phyloP scores from a whole-genome alignment of 2,888 invertebrate genomes.

The Epsilonema sp. region DNA sequence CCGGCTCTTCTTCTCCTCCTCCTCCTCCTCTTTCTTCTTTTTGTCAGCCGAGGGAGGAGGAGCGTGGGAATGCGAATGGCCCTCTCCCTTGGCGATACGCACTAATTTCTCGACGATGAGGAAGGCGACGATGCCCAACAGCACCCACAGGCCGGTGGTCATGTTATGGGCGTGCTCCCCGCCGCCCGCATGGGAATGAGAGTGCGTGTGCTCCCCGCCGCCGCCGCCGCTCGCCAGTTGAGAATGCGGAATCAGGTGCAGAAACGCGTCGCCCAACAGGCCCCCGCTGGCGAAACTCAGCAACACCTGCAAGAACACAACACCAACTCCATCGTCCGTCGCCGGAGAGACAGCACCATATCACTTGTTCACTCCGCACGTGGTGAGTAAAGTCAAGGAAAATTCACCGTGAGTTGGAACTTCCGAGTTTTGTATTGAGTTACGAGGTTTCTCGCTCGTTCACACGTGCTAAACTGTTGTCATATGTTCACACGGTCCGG shows the following conservation, averaged over 20 bases:
- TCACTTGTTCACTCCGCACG: neutral
- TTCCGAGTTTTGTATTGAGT: no score
- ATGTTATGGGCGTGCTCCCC: constrained; percentile 46
- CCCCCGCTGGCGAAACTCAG: constrained; percentile 85
- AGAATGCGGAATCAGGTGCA: constrained; percentile 95
- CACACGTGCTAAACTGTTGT: no score
- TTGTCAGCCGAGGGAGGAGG: constrained; percentile 8
- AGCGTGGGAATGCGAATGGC: constrained; percentile 44
- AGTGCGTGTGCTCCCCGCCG: constrained; percentile 28
- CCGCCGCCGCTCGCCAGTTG: constrained; percentile 36
- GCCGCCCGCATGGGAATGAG: constrained; percentile 36
- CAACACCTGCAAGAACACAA: constrained; percentile 32
- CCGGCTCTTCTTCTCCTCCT: constrained; percentile 9
- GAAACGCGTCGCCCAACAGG: constrained; percentile 87
- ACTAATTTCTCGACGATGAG: constrained; percentile 79
- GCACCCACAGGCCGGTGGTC: constrained; percentile 77
- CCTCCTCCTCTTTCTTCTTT: constrained; percentile 6
- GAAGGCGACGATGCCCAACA: constrained; percentile 77
- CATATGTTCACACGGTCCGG: no score
- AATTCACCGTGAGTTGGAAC: no score
- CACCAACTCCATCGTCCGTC: constrained; percentile 18
- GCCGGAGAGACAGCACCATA: constrained; percentile 11
- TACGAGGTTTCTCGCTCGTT: no score
- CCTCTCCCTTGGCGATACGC: constrained; percentile 47
- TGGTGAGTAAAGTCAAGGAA: no score